Evolutionary conservation across 2,888 invertebrate species (phyloP).

Genomic region (Drosophila affinis): DNA sequence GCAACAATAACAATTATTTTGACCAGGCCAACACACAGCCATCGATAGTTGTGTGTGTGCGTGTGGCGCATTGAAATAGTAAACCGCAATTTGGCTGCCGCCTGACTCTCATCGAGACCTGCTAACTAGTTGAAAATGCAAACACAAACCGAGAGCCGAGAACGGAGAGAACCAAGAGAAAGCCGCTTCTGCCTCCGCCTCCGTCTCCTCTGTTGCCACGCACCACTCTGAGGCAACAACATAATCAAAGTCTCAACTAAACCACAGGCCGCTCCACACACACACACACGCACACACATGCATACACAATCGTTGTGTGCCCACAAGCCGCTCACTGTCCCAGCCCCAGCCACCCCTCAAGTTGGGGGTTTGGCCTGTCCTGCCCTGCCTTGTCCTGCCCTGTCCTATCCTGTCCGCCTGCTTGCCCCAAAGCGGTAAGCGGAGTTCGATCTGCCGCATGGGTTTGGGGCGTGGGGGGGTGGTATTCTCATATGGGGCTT

Average conservation of each 20-base stretch:
- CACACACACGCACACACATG: background rate
- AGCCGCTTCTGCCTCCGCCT: background rate
- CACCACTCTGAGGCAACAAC: conserved; percentile 32
- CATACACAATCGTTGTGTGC: background rate
- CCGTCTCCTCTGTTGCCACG: background rate
- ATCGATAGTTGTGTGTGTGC: conserved; percentile 10
- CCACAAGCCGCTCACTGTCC: conserved; percentile 4
- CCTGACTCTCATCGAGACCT: conserved; percentile 36
- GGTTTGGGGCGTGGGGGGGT: background rate
- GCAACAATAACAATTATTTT: conserved; percentile 76
- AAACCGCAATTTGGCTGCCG: conserved; percentile 70
- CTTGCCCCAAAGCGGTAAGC: conserved; percentile 26
- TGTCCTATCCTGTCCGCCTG: no score
- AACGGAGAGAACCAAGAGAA: conserved; percentile 22
- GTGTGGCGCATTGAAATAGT: conserved; percentile 60
- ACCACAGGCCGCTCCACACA: conserved; percentile 26
- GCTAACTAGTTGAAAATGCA: conserved; percentile 65
- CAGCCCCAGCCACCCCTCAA: background rate
- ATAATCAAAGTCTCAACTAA: conserved; percentile 56
- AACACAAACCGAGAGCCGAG: conserved; percentile 47
- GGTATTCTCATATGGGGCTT: conserved; percentile 7
- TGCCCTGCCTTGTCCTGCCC: no score
- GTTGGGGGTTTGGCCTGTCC: background rate
- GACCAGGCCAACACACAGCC: conserved; percentile 42
- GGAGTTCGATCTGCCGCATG: conserved; percentile 37